Evolutionary conservation across 2,888 invertebrate genomes (phyloP).

Genomic region (Yponomeuta evonymella): DNA sequence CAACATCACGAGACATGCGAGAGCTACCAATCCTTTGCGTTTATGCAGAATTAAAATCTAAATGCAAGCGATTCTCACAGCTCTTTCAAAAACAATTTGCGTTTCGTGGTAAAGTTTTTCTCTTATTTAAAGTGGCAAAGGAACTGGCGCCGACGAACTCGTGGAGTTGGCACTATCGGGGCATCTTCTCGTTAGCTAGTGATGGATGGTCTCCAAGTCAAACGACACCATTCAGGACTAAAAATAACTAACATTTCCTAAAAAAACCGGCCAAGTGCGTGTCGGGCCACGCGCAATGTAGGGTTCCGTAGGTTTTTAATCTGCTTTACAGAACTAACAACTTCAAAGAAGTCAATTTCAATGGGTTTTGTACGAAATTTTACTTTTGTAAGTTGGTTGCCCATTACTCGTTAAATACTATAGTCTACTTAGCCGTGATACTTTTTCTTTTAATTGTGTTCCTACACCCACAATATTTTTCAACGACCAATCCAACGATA

Average conservation of each 20-base stretch:
- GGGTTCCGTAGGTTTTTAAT: too few species aligned
- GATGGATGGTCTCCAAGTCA: conserved; percentile 38
- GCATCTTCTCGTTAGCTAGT: conserved; percentile 45
- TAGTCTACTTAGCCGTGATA: too few species aligned
- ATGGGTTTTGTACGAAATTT: too few species aligned
- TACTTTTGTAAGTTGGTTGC: too few species aligned
- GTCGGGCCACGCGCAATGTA: too few species aligned
- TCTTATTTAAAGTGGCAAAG: conserved; percentile 28
- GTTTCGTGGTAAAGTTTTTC: conserved; percentile 16
- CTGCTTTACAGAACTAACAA: too few species aligned
- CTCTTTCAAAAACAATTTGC: not conserved
- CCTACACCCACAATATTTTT: too few species aligned
- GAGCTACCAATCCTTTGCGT: conserved; percentile 20
- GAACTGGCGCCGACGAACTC: conserved; percentile 36
- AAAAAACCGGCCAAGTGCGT: not conserved
- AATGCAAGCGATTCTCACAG: not conserved
- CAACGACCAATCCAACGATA: too few species aligned
- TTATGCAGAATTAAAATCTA: not conserved
- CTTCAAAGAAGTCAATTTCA: too few species aligned
- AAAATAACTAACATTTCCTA: conserved; percentile 31
- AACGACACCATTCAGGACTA: conserved; percentile 26
- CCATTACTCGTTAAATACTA: too few species aligned
- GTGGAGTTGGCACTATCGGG: conserved; percentile 44
- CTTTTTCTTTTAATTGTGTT: too few species aligned
- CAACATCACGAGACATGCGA: conserved; percentile 45